Evolutionary conservation across 1,140 invertebrate species (phyloP), one percentile per base, ranked within the genome.

Genomic region (Aphis gossypii): DNA sequence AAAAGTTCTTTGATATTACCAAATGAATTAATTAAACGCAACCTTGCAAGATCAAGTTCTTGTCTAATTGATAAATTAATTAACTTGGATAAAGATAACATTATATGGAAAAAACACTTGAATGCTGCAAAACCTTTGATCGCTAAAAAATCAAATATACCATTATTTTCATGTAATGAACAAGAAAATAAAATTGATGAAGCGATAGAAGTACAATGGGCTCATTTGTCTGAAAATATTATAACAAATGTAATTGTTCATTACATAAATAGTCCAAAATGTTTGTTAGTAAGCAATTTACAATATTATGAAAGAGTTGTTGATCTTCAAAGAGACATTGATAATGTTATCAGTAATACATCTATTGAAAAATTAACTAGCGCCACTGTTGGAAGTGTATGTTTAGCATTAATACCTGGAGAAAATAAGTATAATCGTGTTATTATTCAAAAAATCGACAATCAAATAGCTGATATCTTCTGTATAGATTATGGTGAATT

Each of bases 141-240:
- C 21, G 25, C 23, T 23, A 25, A 92, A 51, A 86, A 86, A 86
- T 38, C 51, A 38, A 83, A 25, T 48, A 25, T 51, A 56, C 1
- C 56, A 92, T 86, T 86, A 86, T 93, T 93, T 86, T 93, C 92
- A 86, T 41, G n/a, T 44, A 82, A 93, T 25, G 38, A 86, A 54
- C 2, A 9, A 56, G 56, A 41, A 35, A 93, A 9, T 25, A 14
- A 83, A 54, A 83, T 38, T 35, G 38, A n/a, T 0, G 23, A 93
- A 54, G 23, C 8, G n/a, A 93, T 30, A 30, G 11, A 86, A 84
- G 21, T 51, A 25, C 92, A 93, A 56, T 93, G 92, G 92, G 92
- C 92, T 46, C 82, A 93, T 56, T 93, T 93, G 14, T 84, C 92
- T 20, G 35, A 84, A 2, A 5, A 84, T 41, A 56, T 20, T 44